Percentiles rank a stretch among this genome's conserved stretches.
Evolutionary conservation across 35 echinoderm and acorn worm genomes (phyloP).

Genomic region (Stichopus chloronotus): DNA sequence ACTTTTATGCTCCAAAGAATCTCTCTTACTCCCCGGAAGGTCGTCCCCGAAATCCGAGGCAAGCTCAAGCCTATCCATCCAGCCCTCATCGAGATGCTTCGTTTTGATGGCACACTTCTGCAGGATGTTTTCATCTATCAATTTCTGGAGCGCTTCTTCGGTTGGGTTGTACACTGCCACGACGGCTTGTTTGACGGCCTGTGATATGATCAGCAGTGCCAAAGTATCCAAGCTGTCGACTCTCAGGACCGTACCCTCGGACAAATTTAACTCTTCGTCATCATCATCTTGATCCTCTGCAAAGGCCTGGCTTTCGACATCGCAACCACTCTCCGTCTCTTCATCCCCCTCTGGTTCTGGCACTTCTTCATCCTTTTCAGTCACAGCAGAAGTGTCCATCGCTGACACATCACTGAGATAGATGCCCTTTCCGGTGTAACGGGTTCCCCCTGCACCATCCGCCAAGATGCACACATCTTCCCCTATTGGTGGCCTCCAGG

Average conservation of each 20-base stretch:
- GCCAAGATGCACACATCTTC: slow-evolving; percentile 86
- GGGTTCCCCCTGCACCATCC: slow-evolving; percentile 41
- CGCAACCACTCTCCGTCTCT: slow-evolving; percentile 81
- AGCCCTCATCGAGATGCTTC: slow-evolving; percentile 58
- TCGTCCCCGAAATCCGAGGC: slow-evolving; percentile 38
- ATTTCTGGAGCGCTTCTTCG: slow-evolving; percentile 61
- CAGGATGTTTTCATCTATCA: slow-evolving; percentile 76
- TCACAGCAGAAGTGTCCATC: neutral
- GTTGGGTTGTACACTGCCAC: slow-evolving; percentile 37
- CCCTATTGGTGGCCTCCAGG: slow-evolving; percentile 83
- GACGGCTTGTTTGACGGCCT: slow-evolving; percentile 69
- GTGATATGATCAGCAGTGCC: slow-evolving; percentile 69
- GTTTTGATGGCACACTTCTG: slow-evolving; percentile 46
- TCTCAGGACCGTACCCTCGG: slow-evolving; percentile 28
- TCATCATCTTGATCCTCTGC: slow-evolving; percentile 56
- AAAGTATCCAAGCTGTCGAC: slow-evolving; percentile 76
- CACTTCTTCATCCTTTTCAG: neutral
- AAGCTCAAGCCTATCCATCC: slow-evolving; percentile 64
- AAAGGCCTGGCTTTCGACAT: slow-evolving; percentile 67
- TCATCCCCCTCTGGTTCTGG: slow-evolving; percentile 34
- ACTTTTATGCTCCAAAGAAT: slow-evolving; percentile 4
- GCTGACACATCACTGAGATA: slow-evolving; percentile 36
- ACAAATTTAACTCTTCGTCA: slow-evolving; percentile 27
- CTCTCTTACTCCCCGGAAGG: neutral
- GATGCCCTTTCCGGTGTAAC: slow-evolving; percentile 57